Base-by-base conservation (phyloP, 2,888 invertebrate species). In the Eupithecia tripunctaria region DNA sequence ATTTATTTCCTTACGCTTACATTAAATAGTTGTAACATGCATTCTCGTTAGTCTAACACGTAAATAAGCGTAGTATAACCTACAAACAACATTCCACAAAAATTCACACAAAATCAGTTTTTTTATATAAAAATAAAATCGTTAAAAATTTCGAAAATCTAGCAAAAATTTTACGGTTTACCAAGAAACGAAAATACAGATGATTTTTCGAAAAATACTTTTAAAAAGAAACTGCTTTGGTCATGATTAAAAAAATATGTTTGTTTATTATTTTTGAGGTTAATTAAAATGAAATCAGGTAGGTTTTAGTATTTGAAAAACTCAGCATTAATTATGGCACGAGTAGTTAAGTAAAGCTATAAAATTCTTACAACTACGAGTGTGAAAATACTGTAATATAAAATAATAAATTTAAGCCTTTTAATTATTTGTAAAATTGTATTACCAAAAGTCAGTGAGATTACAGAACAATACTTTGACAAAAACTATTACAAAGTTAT, bases 21-120 rank as follows among this genome's bases (percentile, higher is more conserved):
- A 81, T 86, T 89, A 88, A 88, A 89, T 91, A 86, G 82, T 86
- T 82, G 65, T 88, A 93, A 93, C 93, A 94, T 93, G 92, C 93
- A 91, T 89, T 84, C 90, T 88, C 88, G 83, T 88, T 72, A 86
- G 75, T 82, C 89, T 91, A 91, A 89, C 89, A 90, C 84, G 87
- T 83, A 86, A 89, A 87, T 88, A 91, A 93, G 92, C 92, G 89
- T 90, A 82, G 79, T 85, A 21, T 84, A 84, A 79, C 85, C 91
- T 91, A 91, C 87, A 87, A 86, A 79, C 76, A 70, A 73, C 69
- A 43, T 43, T 70, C 47, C 59, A 73, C 56, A 51, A 65, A 73
- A 73, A 27, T 25, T 25, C 25, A 38, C 64, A 64, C 38, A 38
- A 64, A 64, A 64, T 41, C 64, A 41, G 32, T 68, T 43, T 43